A percentile compares a stretch with the other conserved stretches of the same genome.
Evolutionary conservation across 2,113 vertebrate genomes (phyloP).

Genomic region (Cyanocitta stelleri): DNA sequence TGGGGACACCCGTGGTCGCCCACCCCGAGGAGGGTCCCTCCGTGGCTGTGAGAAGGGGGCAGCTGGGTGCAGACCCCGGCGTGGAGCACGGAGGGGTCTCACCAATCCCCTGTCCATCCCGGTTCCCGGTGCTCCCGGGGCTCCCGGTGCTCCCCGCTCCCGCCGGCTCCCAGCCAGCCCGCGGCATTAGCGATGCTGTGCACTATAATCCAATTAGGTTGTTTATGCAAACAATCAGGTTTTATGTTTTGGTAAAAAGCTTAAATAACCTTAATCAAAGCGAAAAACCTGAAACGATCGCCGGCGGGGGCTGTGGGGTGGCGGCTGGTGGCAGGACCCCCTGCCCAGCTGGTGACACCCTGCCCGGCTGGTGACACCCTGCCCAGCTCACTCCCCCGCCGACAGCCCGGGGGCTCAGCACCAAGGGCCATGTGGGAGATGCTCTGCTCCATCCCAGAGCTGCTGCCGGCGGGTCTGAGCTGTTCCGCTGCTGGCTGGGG

Average conservation of each 20-base stretch:
- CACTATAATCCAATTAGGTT: constrained; percentile 55
- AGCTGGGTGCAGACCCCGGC: not conserved
- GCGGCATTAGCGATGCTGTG: constrained; percentile 37
- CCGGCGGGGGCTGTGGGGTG: not conserved
- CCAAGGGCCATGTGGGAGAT: not conserved
- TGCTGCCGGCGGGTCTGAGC: not conserved
- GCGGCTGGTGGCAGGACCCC: not conserved
- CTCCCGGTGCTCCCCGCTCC: not conserved
- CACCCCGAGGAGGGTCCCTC: fast-evolving
- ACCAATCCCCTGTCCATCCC: not conserved
- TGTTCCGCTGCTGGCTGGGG: not conserved
- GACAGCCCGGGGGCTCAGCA: not conserved
- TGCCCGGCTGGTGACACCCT: not conserved
- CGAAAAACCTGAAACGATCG: not conserved
- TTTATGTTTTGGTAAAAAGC: constrained; percentile 59
- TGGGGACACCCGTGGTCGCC: not conserved
- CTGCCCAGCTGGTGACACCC: not conserved
- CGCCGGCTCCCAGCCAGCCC: not conserved
- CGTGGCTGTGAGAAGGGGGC: fast-evolving
- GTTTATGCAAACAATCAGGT: constrained; percentile 63
- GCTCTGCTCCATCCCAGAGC: not conserved
- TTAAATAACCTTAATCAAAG: constrained; percentile 60
- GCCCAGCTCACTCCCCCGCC: fast-evolving
- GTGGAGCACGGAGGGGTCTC: not conserved
- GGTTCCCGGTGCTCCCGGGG: not conserved